Evolutionary conservation across 2,797 vertebrate genomes (phyloP).

Genomic region (Phoxinus dragarum): DNA sequence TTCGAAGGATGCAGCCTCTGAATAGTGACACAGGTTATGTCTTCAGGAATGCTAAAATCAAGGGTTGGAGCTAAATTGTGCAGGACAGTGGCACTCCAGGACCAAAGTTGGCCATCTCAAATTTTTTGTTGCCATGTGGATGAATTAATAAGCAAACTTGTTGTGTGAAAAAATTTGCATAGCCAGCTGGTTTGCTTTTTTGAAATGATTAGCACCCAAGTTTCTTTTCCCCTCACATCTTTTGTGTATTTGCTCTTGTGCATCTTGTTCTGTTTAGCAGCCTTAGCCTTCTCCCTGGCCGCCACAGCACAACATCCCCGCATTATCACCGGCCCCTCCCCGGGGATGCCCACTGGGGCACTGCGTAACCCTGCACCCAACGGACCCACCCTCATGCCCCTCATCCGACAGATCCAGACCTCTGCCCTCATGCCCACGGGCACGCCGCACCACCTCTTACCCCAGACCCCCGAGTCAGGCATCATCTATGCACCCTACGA

Average conservation of each 20-base stretch:
- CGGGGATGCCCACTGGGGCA: conserved; percentile 87
- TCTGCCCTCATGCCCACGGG: conserved; percentile 90
- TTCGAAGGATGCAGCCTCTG: too few relatives aligned
- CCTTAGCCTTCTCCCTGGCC: conserved; percentile 94
- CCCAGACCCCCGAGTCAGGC: conserved; percentile 92
- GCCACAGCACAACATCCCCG: conserved; percentile 93
- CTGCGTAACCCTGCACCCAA: conserved; percentile 90
- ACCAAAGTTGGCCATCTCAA: neutral
- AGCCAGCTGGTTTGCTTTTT: neutral
- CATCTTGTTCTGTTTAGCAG: conserved; percentile 77
- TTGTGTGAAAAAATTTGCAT: neutral
- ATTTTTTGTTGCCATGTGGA: neutral
- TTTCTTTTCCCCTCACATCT: conserved; percentile 14
- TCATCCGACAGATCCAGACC: conserved; percentile 99
- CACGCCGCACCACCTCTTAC: conserved; percentile 91
- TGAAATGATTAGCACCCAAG: neutral
- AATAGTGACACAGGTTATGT: too few relatives aligned
- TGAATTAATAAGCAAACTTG: too few relatives aligned
- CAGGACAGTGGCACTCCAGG: neutral
- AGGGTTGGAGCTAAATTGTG: neutral
- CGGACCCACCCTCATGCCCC: conserved; percentile 96
- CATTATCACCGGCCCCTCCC: conserved; percentile 93
- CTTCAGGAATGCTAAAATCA: too few relatives aligned
- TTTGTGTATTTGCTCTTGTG: conserved; percentile 37
- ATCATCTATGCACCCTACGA: conserved; percentile 97